These are phyloP conservation scores for Felis chaus DNA, from an alignment of 2,113 vertebrate genomes.

Conservation along the genomic window DNA sequence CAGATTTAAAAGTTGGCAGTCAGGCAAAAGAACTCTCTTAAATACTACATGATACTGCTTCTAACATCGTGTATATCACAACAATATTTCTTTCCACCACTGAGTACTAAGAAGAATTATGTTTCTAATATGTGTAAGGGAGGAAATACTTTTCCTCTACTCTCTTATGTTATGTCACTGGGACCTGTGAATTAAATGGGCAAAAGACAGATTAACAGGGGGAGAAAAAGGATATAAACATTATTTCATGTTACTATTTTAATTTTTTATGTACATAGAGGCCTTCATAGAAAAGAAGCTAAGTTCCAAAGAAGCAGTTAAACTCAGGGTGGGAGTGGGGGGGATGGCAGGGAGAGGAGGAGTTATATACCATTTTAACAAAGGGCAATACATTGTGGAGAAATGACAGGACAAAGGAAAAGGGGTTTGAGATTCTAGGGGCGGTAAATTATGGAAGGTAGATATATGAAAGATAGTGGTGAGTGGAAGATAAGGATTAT, in stretches of 20 bases:
- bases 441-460: not conserved
- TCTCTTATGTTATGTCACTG: not conserved
- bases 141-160: not conserved
- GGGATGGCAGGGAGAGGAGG: not conserved
- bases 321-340: not conserved
- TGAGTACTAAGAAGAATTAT: not conserved
- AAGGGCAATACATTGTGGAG: not conserved
- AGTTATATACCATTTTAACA: not conserved
- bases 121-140: not conserved
- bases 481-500: not conserved
- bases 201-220: not conserved
- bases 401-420: not conserved
- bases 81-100: not conserved
- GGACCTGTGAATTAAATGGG: not conserved
- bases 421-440: too few species aligned
- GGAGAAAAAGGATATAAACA: not conserved
- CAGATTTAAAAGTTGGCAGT: not conserved
- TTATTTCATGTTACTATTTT: constrained; percentile 7
- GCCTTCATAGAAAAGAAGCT: not conserved
- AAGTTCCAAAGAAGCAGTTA: not conserved
- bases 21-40: not conserved
- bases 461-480: not conserved
- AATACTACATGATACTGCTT: not conserved
- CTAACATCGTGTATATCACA: not conserved
- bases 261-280: not conserved